Evolutionary conservation across 2,113 vertebrate species (phyloP), one percentile per base, ranked within the genome.

Genomic region (Salvelinus namaycush): DNA sequence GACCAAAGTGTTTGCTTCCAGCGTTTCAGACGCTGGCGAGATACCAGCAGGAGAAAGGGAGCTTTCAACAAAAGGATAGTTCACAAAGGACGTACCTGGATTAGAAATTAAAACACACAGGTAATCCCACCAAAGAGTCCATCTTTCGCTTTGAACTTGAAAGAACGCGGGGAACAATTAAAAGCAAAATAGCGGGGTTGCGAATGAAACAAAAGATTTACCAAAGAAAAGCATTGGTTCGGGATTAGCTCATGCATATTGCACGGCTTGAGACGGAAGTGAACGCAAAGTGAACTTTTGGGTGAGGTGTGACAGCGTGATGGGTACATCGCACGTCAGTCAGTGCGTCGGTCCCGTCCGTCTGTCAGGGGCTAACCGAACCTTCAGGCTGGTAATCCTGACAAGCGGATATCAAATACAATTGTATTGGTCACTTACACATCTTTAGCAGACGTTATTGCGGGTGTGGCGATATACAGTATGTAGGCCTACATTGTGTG

Each of bases 131-230:
- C 90, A 93, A 94, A 79, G 77, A 87, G 84, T 86, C 83, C 77
- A 87, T 89, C 83, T 91, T 87, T 87, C 85, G 2, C 93, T 94
- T 94, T 93, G 90, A 94, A 94, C 92, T 89, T 93, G 91, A 93
- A 93, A 93, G 79, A 76, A 87, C 79, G 39, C 9, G 11, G 39
- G 39, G 39, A 87, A 93, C 89, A 93, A 94, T 94, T 94, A 93
- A 91, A 87, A 87, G 73, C 81, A 81, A 86, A 86, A 83, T 79
- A 86, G 86, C 78, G 75, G 79, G 81, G 80, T 85, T 81, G 76
- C 84, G 81, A 90, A 84, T 60, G 16, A 86, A 86, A 85, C 82
- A 65, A 78, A 48, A 74, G 75, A 87, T 89, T 89, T 89, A 86
- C 86, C 89, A 89, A 91, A 85, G 74, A 89, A 72, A 62, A 27